phyloP scores from a whole-genome alignment of 2,113 vertebrate species.

The Oriolus oriolus region DNA sequence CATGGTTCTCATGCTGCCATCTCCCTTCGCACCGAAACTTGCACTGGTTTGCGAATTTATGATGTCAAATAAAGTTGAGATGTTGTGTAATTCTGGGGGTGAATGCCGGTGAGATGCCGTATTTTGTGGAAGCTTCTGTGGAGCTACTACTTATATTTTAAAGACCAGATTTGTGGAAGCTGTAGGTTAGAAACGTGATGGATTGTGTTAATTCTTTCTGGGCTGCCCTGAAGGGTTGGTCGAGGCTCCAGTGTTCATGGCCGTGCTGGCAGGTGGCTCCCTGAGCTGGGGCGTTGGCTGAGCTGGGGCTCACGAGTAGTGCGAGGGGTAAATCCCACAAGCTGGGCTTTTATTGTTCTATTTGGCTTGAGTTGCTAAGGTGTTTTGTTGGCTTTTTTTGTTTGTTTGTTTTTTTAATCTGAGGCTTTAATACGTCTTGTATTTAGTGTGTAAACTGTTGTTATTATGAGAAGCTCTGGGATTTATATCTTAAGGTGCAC shows the following conservation, averaged over 20 bases:
- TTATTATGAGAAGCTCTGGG: not conserved
- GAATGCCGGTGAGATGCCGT: accelerated
- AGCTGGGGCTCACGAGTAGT: accelerated
- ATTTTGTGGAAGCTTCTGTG: not conserved
- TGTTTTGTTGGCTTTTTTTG: not conserved
- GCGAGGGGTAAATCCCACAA: not conserved
- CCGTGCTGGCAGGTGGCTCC: not conserved
- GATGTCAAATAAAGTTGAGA: no score
- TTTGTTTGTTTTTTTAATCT: not conserved
- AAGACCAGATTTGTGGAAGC: not conserved
- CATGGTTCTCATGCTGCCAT: not conserved
- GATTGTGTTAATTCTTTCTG: not conserved
- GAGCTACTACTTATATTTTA: not conserved
- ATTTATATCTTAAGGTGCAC: not conserved
- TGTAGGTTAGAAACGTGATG: not conserved
- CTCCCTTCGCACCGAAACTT: not conserved
- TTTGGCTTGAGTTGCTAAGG: not conserved
- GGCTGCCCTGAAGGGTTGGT: not conserved
- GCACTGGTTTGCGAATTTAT: not conserved
- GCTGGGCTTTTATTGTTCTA: not conserved
- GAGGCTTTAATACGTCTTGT: not conserved
- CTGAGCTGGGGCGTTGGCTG: not conserved
- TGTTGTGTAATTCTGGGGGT: not conserved
- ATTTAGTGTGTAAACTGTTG: not conserved
- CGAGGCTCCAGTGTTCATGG: not conserved